Conservation (phyloP, 2,113 vertebrate species). For the Sphaerodactylus townsendi region DNA sequence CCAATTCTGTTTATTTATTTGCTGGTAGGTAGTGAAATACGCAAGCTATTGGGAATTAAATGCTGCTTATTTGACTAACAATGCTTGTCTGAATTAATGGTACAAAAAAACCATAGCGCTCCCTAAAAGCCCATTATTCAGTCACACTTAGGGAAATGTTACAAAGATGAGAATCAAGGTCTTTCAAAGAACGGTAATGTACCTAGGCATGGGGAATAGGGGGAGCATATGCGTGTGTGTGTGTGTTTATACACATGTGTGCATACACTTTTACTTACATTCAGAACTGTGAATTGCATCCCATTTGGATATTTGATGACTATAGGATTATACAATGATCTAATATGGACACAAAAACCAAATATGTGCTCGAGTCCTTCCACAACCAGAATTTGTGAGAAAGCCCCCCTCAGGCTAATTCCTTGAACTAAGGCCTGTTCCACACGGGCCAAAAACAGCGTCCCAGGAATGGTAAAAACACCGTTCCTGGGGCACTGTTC, state of each 20-base stretch:
- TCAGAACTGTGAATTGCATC: slow-evolving; percentile 38
- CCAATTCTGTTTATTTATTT: slow-evolving; percentile 46
- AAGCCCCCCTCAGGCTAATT: no score
- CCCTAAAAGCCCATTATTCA: slow-evolving; percentile 54
- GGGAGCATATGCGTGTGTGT: no score
- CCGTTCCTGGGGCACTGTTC: no score
- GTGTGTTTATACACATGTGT: slow-evolving; percentile 42
- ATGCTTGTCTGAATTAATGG: slow-evolving; percentile 47
- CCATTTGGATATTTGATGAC: slow-evolving; percentile 48
- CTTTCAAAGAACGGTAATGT: slow-evolving; percentile 57
- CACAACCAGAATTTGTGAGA: no score
- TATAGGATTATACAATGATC: slow-evolving; percentile 38
- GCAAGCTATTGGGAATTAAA: slow-evolving; percentile 55
- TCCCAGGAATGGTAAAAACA: no score
- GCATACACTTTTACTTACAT: slow-evolving; percentile 47
- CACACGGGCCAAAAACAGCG: no score
- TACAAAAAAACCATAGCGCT: slow-evolving; percentile 45
- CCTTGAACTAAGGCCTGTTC: no score
- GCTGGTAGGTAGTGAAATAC: slow-evolving; percentile 51
- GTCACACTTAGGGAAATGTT: slow-evolving; percentile 58
- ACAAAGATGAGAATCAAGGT: slow-evolving; percentile 51
- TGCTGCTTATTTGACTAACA: slow-evolving; percentile 62
- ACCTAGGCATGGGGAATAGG: not conserved
- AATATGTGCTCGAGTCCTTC: no score
- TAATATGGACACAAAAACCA: slow-evolving; percentile 2